These are phyloP conservation scores for Scaptomyza pallida DNA, from an alignment of 1,140 invertebrate genomes.

Conservation along the genomic window DNA sequence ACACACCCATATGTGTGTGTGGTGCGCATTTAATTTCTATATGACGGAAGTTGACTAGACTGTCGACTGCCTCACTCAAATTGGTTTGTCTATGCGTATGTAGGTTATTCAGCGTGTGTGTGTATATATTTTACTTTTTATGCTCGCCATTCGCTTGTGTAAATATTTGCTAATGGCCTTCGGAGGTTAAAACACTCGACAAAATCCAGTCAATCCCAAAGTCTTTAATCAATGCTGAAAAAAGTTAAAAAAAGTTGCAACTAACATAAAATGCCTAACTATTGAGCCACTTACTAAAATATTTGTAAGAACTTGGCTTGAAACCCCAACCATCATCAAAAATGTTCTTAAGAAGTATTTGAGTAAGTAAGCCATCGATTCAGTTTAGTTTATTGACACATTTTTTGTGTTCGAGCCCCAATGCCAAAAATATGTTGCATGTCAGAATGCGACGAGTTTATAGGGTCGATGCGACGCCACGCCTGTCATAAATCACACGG, in stretches of 20 bases:
- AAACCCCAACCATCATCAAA: background rate
- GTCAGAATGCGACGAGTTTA: conserved; percentile 41
- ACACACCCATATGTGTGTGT: conserved; percentile 70
- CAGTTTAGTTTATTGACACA: conserved; percentile 53
- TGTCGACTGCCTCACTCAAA: conserved; percentile 67
- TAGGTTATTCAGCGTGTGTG: conserved; percentile 1
- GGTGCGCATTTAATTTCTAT: conserved; percentile 79
- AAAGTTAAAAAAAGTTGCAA: background rate
- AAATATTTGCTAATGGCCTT: conserved; percentile 65
- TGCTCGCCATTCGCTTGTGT: conserved; percentile 10
- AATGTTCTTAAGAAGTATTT: conserved; percentile 9
- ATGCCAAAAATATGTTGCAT: conserved; percentile 68
- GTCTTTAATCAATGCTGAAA: background rate
- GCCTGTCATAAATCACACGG: conserved; percentile 70
- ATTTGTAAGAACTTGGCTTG: background rate
- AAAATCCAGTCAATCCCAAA: conserved; percentile 48
- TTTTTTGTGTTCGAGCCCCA: conserved; percentile 57
- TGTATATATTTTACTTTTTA: background rate
- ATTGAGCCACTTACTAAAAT: background rate
- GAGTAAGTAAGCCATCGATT: conserved; percentile 45
- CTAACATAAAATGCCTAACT: background rate
- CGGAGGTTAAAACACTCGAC: conserved; percentile 28
- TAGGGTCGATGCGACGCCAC: conserved; percentile 15
- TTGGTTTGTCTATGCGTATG: conserved; percentile 30
- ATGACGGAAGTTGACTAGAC: conserved; percentile 77